phyloP scores from a whole-genome alignment of 2,888 invertebrate genomes.

The Sphaeridia pumilis region DNA sequence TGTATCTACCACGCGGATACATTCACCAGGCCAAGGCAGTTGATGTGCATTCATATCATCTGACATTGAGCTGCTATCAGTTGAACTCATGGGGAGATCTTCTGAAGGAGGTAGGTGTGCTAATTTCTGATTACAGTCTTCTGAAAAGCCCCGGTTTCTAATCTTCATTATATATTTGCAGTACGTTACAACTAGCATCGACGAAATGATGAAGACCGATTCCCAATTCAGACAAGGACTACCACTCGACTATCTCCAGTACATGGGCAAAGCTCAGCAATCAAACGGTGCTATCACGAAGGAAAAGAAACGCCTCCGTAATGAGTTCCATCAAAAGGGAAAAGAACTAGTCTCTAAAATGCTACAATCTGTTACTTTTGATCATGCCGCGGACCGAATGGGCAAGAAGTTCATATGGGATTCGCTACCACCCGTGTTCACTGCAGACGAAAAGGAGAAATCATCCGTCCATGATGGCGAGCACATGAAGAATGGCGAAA shows the following conservation, averaged over 20 bases:
- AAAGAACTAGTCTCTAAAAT: conserved; percentile 49
- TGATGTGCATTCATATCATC: conserved; percentile 76
- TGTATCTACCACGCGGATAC: conserved; percentile 83
- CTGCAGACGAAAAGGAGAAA: conserved; percentile 52
- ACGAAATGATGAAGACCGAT: conserved; percentile 57
- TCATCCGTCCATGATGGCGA: conserved; percentile 64
- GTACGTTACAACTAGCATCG: conserved; percentile 61
- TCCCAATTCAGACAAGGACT: conserved; percentile 62
- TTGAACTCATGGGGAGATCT: conserved; percentile 82
- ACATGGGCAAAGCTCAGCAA: conserved; percentile 59
- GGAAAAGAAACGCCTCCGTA: conserved; percentile 33
- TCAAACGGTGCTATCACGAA: conserved; percentile 41
- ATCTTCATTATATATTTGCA: conserved; percentile 33
- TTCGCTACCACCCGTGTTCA: conserved; percentile 71
- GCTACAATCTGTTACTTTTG: conserved; percentile 40
- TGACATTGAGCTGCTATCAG: conserved; percentile 87
- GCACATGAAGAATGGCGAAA: conserved; percentile 52
- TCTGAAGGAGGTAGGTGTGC: conserved; percentile 54
- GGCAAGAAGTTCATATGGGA: conserved; percentile 72
- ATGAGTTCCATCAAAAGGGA: conserved; percentile 39
- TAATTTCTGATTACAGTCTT: not conserved
- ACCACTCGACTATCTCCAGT: conserved; percentile 62
- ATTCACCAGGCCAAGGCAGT: conserved; percentile 76
- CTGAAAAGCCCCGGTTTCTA: not conserved
- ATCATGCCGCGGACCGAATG: conserved; percentile 75